Base-by-base conservation (phyloP, 2,113 vertebrate species). In the Pseudorectes ferrugineus region DNA sequence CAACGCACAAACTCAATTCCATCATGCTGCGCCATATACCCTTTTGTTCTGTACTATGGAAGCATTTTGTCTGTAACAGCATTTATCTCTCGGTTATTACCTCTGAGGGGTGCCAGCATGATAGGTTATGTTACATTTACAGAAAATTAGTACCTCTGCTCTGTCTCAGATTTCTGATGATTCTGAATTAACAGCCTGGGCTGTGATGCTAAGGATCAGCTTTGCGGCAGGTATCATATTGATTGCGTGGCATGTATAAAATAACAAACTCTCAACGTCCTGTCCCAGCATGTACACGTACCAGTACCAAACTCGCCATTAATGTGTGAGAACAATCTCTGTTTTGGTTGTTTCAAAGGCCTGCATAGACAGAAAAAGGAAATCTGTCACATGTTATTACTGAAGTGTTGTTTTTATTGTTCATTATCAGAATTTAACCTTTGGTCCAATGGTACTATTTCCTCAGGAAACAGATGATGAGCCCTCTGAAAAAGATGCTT, bases 401-500 rank as follows among this genome's bases (percentile, higher is more conserved):
- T 59, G 33, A 68, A 52, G 6, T 12, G 21, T 19, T 51, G 7
- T 17, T 71, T 70, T 72, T 46, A n/a, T 31, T 46, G 16, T 86
- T 65, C 78, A 16, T 63, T 4, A 2, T 38, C 65, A 55, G 72
- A 79, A n/a, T 63, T 65, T 70, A 58, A 83, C 70, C 51, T 84
- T 49, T 73, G 33, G 22, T 52, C 49, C 38, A 51, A 48, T 6
- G 66, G 12, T 65, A 26, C 70, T 52, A 89, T 97, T 72, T 88
- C 48, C 36, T 55, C 86, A 98, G 98, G 97, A 96, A 83, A 95
- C 98, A 38, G 98, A 98, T 1, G 97, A 90, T 0, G 98, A 99
- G 74, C 99, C 99, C 68, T 98, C 97, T 6, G 99, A 99, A 26
- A 96, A 98, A 90, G 99, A 99, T 4, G 99, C 99, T 71, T 97